phyloP scores from a whole-genome alignment of 2,797 vertebrate species.

The Hoplostethus atlanticus region DNA sequence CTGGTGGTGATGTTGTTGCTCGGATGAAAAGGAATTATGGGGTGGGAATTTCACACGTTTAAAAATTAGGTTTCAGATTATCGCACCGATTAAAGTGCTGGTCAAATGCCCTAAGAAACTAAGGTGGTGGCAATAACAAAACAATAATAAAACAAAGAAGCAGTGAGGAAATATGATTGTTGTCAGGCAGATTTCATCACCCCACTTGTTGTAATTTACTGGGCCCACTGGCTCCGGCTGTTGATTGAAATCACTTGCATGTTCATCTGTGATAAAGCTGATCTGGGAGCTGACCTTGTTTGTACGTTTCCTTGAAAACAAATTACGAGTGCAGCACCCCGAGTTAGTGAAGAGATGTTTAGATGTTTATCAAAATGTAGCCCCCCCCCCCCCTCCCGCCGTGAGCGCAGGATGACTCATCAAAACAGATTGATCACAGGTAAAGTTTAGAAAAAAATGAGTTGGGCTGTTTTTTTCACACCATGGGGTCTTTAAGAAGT shows the following conservation, averaged over 20 bases:
- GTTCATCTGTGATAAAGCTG: slow-evolving; percentile 32
- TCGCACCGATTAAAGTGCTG: neutral
- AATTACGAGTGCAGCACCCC: slow-evolving; percentile 32
- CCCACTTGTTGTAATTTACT: slow-evolving; percentile 30
- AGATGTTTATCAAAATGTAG: slow-evolving; percentile 34
- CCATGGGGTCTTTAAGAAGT: too few relatives aligned
- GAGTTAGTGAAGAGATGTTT: slow-evolving; percentile 33
- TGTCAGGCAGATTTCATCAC: slow-evolving; percentile 9
- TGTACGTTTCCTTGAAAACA: slow-evolving; percentile 37
- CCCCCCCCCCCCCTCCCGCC: too few relatives aligned
- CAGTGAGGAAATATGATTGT: neutral
- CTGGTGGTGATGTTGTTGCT: neutral
- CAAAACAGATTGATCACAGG: slow-evolving; percentile 57
- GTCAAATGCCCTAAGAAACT: neutral
- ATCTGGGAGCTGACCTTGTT: slow-evolving; percentile 23
- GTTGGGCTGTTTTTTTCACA: slow-evolving; percentile 36
- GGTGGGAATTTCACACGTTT: neutral
- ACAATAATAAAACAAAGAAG: slow-evolving; percentile 4
- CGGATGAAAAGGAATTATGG: neutral
- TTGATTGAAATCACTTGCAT: slow-evolving; percentile 25
- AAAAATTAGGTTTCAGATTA: neutral
- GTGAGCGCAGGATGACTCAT: slow-evolving; percentile 63
- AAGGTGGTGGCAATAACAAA: neutral
- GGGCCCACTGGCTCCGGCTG: slow-evolving; percentile 11
- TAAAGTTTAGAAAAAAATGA: slow-evolving; percentile 5